Base-by-base conservation (phyloP, 2,888 invertebrate genomes). In the Phengaris alcon region DNA sequence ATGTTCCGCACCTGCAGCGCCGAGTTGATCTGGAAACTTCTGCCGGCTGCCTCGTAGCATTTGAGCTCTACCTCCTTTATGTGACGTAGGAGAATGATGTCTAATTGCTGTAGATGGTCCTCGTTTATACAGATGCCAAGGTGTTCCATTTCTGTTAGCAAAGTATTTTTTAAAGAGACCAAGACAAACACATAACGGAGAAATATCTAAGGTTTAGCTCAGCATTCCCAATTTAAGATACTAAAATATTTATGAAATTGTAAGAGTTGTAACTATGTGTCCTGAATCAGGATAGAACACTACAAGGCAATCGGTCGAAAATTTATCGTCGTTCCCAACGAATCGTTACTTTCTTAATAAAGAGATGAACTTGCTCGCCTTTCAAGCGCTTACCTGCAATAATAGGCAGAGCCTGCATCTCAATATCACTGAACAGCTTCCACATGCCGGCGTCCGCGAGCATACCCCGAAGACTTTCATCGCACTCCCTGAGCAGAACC, bases 341-440 rank as follows among this genome's bases (percentile, higher is more conserved):
- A 35, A 4, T 35, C 3, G 2, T 35, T 35, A 35, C 3, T 35
- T 35, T 3, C 35, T 35, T 35, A 35, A 4, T 35, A 35, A 35
- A 35, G 35, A 35, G 35, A 35, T 35, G 35, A 35, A 35, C 35
- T 35, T 35, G 35, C 4, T 35, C 35, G 35, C 35, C 35, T 35
- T 35, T 35, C 35, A 4, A 35, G 35, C 35, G 4, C 35, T 3
- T 48, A 92, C 93, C 88, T 78, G 93, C 86, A 77, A 94, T 84
- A 46, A 94, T 86, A 35, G 93, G 91, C 64, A 90, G 77, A 22
- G 94, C 82, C 73, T 82, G 86, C 88, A 91, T 92, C 82, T 94
- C 94, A n/a, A 94, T 85, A 5, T 90, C 84, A 0, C 84, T 79
- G 77, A 93, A 94, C 3, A 94, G 82, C n/a, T 82, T 84, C 92